These are phyloP conservation scores for Zosterops borbonicus DNA, from an alignment of 2,113 vertebrate genomes.

Conservation along the genomic window DNA sequence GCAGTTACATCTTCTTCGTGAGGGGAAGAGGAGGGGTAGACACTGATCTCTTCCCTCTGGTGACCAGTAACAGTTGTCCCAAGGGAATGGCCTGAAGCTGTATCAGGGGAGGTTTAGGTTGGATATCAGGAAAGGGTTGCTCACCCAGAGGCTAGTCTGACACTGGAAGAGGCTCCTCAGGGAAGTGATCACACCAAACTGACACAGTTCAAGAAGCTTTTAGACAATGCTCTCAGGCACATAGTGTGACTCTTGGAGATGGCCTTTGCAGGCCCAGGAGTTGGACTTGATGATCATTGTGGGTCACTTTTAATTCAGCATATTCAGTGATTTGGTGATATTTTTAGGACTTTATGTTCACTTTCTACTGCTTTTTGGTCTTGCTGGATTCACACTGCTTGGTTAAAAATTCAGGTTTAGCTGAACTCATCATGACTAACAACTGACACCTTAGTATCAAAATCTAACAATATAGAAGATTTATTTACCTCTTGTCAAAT, in stretches of 20 bases:
- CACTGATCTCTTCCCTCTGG: background rate
- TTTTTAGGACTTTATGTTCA: background rate
- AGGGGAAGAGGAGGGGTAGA: background rate
- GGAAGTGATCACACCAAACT: background rate
- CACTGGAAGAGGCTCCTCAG: background rate
- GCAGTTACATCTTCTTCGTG: background rate
- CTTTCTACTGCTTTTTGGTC: background rate
- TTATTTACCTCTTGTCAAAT: background rate
- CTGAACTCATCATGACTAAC: background rate
- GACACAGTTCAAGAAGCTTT: background rate
- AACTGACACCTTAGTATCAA: background rate
- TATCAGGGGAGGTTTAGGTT: background rate
- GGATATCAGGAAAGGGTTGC: too few relatives aligned
- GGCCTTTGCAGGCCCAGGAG: background rate
- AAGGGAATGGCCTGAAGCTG: background rate
- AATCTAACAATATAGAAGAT: background rate
- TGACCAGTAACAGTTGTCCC: background rate
- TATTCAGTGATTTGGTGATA: background rate
- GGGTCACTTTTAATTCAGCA: background rate
- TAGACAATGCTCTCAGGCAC: background rate
- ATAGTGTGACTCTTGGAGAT: background rate
- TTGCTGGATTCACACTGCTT: background rate
- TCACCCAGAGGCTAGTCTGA: background rate
- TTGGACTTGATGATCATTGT: fast-evolving
- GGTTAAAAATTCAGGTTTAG: background rate